Base-by-base conservation (phyloP, 2,888 invertebrate species). In the Cheilosia impressa region DNA sequence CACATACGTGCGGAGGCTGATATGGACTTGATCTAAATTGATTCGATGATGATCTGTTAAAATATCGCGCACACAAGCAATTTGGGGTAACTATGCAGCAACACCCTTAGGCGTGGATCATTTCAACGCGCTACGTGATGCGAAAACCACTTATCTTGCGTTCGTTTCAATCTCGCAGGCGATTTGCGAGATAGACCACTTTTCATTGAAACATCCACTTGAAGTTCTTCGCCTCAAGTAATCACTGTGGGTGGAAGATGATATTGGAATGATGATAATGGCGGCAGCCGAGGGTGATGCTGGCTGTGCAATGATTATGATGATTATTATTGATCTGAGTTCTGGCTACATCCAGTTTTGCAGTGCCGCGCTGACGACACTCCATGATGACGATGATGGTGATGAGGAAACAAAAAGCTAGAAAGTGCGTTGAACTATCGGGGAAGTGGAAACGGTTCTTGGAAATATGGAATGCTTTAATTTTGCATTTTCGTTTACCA, bases 21-120 rank as follows among this genome's bases (percentile, higher is more conserved):
- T 52, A 19, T 38, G 15, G 55, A 58, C 22, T 65, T 71, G 81
- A 71, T 76, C 76, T 71, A 65, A 82, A 82, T 71, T 76, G 81
- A 58, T 71, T 58, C 52, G 65, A 69, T 76, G 63, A 82, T 82
- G 65, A 82, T 82, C 76, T 82, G 71, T 31, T 82, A 71, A 81
- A 71, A 65, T 58, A 75, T 52, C 52, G 58, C 81, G 38, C 66
- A 75, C 66, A 75, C 53, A 17, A 13, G 17, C 55, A 63, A 55
- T 62, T 41, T 27, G 19, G 63, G 57, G 17, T 62, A 45, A 38
- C 62, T 15, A 15, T 31, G 41, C 5, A 45, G 43, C 45, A 53
- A 68, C 73, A 27, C 73, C 79, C 79, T 53, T 47, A 53, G 77
- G 68, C 24, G 24, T 27, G 58, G 65, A 75, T 75, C 75, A 65